These are phyloP conservation scores for Idaea dimidiata DNA, from an alignment of 2,888 invertebrate genomes.

Conservation along the genomic window DNA sequence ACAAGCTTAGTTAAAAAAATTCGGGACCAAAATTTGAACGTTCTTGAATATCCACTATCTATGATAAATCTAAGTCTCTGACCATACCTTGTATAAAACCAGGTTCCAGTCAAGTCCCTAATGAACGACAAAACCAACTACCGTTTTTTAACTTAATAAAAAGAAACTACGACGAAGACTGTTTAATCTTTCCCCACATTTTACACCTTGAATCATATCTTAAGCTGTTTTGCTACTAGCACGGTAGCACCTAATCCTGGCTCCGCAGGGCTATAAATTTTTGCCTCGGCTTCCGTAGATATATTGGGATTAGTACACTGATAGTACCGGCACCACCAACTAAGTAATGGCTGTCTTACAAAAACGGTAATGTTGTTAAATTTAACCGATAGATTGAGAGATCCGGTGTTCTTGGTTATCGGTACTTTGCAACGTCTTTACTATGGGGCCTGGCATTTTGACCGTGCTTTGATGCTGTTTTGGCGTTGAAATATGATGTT, in stretches of 20 bases:
- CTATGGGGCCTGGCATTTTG: background rate
- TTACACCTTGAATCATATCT: constrained; percentile 1
- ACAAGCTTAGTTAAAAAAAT: no score
- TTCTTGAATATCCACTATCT: no score
- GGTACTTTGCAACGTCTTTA: background rate
- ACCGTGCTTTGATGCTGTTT: background rate
- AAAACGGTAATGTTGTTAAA: background rate
- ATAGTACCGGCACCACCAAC: constrained; percentile 35
- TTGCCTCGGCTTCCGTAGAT: constrained; percentile 40
- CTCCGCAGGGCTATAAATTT: constrained; percentile 45
- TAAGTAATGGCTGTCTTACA: constrained; percentile 16
- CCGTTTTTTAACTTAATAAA: background rate
- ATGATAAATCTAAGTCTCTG: background rate
- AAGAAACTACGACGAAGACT: background rate
- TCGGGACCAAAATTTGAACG: no score
- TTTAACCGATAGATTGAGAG: background rate
- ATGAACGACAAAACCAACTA: background rate
- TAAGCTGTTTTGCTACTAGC: background rate
- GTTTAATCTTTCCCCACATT: background rate
- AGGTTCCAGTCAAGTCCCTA: background rate
- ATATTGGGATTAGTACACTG: constrained; percentile 44
- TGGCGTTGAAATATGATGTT: background rate
- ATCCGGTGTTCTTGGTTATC: background rate
- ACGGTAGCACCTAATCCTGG: constrained; percentile 15
- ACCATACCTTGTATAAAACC: background rate